Evolutionary conservation across 2,888 invertebrate genomes (phyloP).

Genomic region (Drosophila neonasuta): DNA sequence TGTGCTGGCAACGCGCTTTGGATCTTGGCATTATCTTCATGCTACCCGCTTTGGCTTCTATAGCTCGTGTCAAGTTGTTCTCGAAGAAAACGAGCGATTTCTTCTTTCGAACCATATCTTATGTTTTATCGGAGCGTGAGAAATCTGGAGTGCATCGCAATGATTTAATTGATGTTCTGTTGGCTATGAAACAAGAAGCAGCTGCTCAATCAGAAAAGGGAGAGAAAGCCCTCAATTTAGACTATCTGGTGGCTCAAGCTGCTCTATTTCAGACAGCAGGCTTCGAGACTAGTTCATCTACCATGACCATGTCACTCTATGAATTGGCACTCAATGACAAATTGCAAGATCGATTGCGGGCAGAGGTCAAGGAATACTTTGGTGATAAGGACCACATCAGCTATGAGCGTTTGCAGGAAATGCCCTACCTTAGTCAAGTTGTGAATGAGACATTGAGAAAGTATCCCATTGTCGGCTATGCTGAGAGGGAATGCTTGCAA

Average conservation of each 20-base stretch:
- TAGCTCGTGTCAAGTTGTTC: constrained; percentile 19
- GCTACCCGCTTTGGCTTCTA: background rate
- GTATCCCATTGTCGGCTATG: constrained; percentile 58
- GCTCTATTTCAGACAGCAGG: constrained; percentile 72
- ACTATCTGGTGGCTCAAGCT: constrained; percentile 20
- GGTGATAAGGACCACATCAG: constrained; percentile 11
- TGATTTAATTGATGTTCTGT: constrained; percentile 11
- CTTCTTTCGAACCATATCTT: constrained; percentile 7
- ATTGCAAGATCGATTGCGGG: constrained; percentile 11
- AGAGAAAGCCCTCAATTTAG: background rate
- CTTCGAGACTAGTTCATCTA: constrained; percentile 70
- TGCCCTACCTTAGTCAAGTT: constrained; percentile 81
- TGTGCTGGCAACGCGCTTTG: constrained; percentile 3
- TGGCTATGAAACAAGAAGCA: constrained; percentile 16
- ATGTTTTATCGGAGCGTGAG: constrained; percentile 16
- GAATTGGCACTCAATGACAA: constrained; percentile 6
- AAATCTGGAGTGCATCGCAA: constrained; percentile 17
- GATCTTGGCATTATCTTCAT: constrained; percentile 13
- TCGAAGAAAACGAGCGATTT: constrained; percentile 6
- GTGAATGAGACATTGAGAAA: constrained; percentile 64
- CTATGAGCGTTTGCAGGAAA: constrained; percentile 66
- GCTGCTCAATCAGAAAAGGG: background rate
- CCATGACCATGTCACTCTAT: constrained; percentile 11
- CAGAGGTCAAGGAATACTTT: constrained; percentile 7
- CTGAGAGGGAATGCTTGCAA: constrained; percentile 11